These are phyloP conservation scores for Sylvietta virens DNA, from an alignment of 2,113 vertebrate genomes.

Conservation along the genomic window DNA sequence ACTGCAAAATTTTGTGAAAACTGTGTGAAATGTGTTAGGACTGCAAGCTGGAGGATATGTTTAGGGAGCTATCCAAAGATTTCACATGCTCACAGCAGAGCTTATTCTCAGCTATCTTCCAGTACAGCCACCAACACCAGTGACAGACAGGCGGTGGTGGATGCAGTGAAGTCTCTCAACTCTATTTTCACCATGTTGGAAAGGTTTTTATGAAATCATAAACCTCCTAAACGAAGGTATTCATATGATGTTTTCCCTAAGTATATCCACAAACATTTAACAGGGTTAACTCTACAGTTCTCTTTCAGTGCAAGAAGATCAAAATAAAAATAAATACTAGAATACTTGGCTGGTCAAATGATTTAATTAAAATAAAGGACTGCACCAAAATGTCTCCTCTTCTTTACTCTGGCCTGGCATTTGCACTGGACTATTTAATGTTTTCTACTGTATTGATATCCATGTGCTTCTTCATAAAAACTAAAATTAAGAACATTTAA, in stretches of 20 bases:
- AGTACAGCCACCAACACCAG: accelerated
- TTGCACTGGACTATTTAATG: neutral
- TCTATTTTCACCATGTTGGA: neutral
- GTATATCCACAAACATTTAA: neutral
- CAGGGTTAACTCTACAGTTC: neutral
- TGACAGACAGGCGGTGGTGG: neutral
- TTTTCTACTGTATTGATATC: neutral
- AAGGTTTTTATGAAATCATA: neutral
- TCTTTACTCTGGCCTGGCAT: neutral
- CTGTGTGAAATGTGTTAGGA: neutral
- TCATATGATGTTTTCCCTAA: neutral
- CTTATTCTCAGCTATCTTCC: neutral
- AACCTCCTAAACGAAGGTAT: neutral
- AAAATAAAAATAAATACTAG: neutral
- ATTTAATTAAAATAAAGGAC: neutral
- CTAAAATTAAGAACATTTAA: neutral
- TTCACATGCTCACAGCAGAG: neutral
- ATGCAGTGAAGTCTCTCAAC: neutral
- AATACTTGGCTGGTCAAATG: neutral
- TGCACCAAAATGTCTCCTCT: neutral
- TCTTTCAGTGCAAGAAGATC: neutral
- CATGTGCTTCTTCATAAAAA: neutral
- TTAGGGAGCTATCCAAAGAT: neutral
- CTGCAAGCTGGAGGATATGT: neutral
- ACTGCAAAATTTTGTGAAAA: neutral